Evolutionary conservation across 23 tunicate genomes (phyloP), one percentile per base, ranked within the genome.

Genomic region (Halocynthia roretzi): DNA sequence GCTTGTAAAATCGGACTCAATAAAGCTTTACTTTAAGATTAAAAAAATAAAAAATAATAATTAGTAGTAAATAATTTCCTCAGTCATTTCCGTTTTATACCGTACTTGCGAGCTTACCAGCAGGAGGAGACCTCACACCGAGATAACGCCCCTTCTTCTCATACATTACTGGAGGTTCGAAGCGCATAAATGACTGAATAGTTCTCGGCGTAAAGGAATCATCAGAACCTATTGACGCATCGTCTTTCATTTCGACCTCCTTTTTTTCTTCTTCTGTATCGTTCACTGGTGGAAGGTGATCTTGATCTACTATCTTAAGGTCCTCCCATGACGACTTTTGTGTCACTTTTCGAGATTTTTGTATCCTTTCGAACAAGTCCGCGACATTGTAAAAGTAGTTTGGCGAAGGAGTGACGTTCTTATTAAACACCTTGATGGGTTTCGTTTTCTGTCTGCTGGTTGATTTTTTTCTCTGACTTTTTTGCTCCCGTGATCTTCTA

Each of bases 321-420:
- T 31, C 44, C 17, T 56, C 53, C 76, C 67, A 79, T 20, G 56
- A 54, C 67, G 76, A 67, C 67, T 52, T 54, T 61, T 74, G 50
- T 50, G 20, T 44, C 8, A 55, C 0, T 44, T 77, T 31, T 55
- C 76, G 80, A 54, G 75, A 20, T 11, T 56, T 53, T 8, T 81
- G 83, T 31, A 87, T 14, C n/a, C 85, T 79, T 63, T 62, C 83
- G 51, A 84, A 76, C 48, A 87, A 76, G 50, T 87, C 93, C 21
- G 83, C 79, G 23, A 87, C 82, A 55, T 87, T 84, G 53, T 80
- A 87, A 31, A 87, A 87, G 54, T 80, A 87, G 80, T 87, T 77
- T 9, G 52, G 68, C 7, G 93, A 87, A 0, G 93, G 93, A 53
- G 77, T 77, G 31, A 76, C 56, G 23, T 71, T 61, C 5, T 53